phyloP scores from a whole-genome alignment of 2,888 invertebrate genomes.

The Drosophila formosana region DNA sequence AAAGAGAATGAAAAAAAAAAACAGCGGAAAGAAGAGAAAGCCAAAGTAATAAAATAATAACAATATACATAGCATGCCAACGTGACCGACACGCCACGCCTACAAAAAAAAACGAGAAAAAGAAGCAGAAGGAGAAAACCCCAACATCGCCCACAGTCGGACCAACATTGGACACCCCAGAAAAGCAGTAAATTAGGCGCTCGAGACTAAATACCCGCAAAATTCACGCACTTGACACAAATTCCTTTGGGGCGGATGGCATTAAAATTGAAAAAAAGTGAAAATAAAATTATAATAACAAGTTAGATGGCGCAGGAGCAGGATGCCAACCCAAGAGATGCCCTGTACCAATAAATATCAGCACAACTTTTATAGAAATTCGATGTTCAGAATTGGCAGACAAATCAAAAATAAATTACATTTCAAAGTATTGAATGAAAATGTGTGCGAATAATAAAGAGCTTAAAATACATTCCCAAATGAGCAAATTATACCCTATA shows the following conservation, averaged over 20 bases:
- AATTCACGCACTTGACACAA: slow-evolving; percentile 81
- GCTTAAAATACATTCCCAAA: too few species aligned
- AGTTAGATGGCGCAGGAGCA: neutral
- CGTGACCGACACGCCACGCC: slow-evolving; percentile 63
- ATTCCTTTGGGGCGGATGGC: slow-evolving; percentile 63
- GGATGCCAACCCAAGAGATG: neutral
- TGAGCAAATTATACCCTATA: neutral
- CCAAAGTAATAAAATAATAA: slow-evolving; percentile 73
- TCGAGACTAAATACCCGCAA: slow-evolving; percentile 64
- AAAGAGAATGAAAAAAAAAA: neutral
- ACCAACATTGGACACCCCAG: slow-evolving; percentile 30
- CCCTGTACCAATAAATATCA: neutral
- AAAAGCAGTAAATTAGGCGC: slow-evolving; percentile 73
- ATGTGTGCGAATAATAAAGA: too few species aligned
- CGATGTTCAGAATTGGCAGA: neutral
- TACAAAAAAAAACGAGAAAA: neutral
- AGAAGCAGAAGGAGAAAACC: neutral
- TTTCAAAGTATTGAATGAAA: too few species aligned
- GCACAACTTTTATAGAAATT: neutral
- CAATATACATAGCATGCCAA: slow-evolving; percentile 70
- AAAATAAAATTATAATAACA: slow-evolving; percentile 28
- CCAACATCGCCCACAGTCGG: neutral
- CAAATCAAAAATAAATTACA: too few species aligned
- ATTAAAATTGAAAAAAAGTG: slow-evolving; percentile 65
- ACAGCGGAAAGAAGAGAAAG: slow-evolving; percentile 14